These are phyloP conservation scores for Alligator sinensis DNA, from an alignment of 2,113 vertebrate genomes.

Conservation along the genomic window DNA sequence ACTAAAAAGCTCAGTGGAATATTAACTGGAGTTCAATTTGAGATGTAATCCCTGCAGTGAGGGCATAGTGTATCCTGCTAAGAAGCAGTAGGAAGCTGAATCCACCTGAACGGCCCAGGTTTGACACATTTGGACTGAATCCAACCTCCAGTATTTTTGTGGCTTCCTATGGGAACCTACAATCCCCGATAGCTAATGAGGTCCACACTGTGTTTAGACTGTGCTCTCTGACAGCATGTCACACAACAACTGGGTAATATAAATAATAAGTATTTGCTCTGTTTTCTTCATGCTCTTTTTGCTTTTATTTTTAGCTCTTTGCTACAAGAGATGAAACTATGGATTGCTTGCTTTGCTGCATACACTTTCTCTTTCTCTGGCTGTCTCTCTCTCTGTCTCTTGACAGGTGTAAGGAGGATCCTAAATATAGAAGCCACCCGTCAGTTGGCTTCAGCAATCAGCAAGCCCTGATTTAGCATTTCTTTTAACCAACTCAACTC, in stretches of 20 bases:
- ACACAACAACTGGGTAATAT: slow-evolving; percentile 55
- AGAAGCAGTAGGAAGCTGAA: background rate
- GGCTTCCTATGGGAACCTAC: background rate
- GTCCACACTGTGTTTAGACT: background rate
- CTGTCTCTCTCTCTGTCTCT: slow-evolving; percentile 56
- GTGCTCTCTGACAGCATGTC: slow-evolving; percentile 42
- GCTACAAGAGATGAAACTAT: slow-evolving; percentile 36
- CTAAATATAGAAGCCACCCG: slow-evolving; percentile 63
- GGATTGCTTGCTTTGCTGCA: slow-evolving; percentile 59
- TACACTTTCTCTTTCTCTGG: background rate
- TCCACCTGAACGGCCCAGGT: slow-evolving; percentile 57
- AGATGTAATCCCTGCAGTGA: background rate
- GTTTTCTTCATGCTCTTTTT: slow-evolving; percentile 64
- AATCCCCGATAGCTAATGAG: slow-evolving; percentile 53
- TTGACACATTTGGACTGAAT: slow-evolving; percentile 60
- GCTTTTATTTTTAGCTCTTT: slow-evolving; percentile 77
- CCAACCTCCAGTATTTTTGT: slow-evolving; percentile 8
- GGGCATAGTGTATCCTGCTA: background rate
- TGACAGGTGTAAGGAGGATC: slow-evolving; percentile 76
- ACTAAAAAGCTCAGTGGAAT: background rate
- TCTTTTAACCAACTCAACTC: slow-evolving; percentile 49
- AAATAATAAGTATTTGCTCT: slow-evolving; percentile 73
- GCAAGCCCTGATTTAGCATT: slow-evolving; percentile 48
- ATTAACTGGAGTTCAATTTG: background rate
- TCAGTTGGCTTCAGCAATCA: slow-evolving; percentile 71